Evolutionary conservation across 2,888 invertebrate species (phyloP).

Genomic region (Andrena praecox): DNA sequence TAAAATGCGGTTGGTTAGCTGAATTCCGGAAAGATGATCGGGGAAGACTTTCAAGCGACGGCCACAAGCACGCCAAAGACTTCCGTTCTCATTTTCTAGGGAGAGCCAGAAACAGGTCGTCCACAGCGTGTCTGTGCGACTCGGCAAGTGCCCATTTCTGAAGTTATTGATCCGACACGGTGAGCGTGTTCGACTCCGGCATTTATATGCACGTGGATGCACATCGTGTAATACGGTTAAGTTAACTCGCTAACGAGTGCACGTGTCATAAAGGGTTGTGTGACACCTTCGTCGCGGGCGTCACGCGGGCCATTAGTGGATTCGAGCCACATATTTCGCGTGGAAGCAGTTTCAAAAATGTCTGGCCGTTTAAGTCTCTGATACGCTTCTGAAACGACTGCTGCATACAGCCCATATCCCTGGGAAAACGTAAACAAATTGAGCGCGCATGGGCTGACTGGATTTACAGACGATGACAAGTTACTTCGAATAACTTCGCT

Average conservation of each 20-base stretch:
- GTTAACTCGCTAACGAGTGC: slow-evolving; percentile 63
- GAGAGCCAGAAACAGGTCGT: slow-evolving; percentile 65
- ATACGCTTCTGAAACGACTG: no score
- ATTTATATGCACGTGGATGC: slow-evolving; percentile 64
- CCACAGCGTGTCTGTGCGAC: slow-evolving; percentile 47
- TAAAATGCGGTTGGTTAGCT: slow-evolving; percentile 8
- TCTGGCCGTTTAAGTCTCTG: neutral
- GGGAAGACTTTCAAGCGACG: slow-evolving; percentile 20
- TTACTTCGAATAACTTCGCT: neutral
- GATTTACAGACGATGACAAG: no score
- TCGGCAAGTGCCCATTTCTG: slow-evolving; percentile 70
- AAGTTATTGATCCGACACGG: slow-evolving; percentile 73
- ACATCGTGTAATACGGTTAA: slow-evolving; percentile 62
- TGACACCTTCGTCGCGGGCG: slow-evolving; percentile 15
- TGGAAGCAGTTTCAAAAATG: neutral
- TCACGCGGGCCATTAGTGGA: slow-evolving; percentile 22
- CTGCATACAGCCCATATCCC: neutral
- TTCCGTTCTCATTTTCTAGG: slow-evolving; percentile 63
- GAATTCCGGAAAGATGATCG: slow-evolving; percentile 23
- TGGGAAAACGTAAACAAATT: neutral
- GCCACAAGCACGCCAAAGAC: slow-evolving; percentile 39
- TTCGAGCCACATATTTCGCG: neutral
- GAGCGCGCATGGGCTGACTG: no score
- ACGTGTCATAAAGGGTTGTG: slow-evolving; percentile 41
- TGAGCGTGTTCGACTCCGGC: slow-evolving; percentile 70